phyloP scores from a whole-genome alignment of 1,140 invertebrate genomes.

The Coelopa frigida region DNA sequence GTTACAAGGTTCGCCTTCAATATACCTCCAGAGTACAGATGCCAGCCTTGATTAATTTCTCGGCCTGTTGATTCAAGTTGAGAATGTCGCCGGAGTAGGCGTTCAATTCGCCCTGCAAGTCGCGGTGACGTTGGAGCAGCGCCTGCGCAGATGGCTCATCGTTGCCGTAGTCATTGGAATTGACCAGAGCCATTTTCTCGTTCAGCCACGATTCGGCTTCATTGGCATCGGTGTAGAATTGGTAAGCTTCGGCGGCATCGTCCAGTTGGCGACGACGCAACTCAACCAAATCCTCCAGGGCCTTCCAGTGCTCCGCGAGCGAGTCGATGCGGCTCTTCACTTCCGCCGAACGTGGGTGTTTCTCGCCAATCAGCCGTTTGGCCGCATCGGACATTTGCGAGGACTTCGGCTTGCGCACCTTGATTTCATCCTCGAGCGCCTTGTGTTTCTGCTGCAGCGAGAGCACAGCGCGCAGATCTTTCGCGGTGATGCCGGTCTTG shows the following conservation, averaged over 20 bases:
- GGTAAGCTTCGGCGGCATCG: constrained; percentile 89
- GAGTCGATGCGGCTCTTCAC: constrained; percentile 73
- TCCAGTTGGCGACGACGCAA: constrained; percentile 77
- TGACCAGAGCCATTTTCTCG: constrained; percentile 82
- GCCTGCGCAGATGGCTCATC: constrained; percentile 87
- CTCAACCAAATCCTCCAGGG: constrained; percentile 76
- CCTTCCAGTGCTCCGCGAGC: constrained; percentile 77
- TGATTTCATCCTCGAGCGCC: constrained; percentile 86
- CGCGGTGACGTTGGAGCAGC: constrained; percentile 75
- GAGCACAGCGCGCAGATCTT: constrained; percentile 84
- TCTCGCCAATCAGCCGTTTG: constrained; percentile 64
- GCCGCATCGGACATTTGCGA: constrained; percentile 69
- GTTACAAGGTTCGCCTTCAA: neutral
- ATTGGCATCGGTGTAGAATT: constrained; percentile 95
- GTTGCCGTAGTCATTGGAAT: constrained; percentile 79
- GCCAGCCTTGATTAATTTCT: constrained; percentile 69
- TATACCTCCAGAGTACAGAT: constrained; percentile 64
- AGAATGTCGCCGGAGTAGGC: constrained; percentile 86
- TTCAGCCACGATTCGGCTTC: constrained; percentile 97
- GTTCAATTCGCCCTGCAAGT: constrained; percentile 83
- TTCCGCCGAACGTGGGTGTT: constrained; percentile 69
- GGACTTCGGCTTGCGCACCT: constrained; percentile 72
- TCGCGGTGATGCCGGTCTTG: constrained; percentile 81
- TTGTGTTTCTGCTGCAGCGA: constrained; percentile 93
- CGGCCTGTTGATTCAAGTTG: constrained; percentile 77